phyloP scores from a whole-genome alignment of 2,113 vertebrate species.

The Plecturocebus donacophilus region DNA sequence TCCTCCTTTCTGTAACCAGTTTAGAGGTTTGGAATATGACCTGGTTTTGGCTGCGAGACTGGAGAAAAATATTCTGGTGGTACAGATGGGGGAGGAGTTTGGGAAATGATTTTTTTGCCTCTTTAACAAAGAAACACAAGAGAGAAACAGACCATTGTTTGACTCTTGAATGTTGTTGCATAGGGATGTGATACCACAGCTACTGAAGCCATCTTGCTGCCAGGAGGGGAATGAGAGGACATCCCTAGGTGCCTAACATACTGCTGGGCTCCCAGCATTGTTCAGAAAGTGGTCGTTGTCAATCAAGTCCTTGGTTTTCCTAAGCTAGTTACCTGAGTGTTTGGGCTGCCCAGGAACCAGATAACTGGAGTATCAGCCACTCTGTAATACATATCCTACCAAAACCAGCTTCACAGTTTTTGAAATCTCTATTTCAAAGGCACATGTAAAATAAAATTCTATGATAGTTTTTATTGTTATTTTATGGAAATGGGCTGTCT shows the following conservation, averaged over 20 bases:
- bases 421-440: too few species aligned
- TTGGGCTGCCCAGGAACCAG: not conserved
- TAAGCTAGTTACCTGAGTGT: not conserved
- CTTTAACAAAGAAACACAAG: not conserved
- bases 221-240: not conserved
- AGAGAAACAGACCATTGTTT: not conserved
- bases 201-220: not conserved
- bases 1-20: not conserved
- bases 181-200: not conserved
- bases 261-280: not conserved
- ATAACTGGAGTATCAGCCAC: not conserved
- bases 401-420: too few species aligned
- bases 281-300: not conserved
- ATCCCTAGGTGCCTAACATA: too few species aligned
- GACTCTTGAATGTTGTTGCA: not conserved
- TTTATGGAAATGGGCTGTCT: too few species aligned
- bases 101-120: not conserved
- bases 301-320: not conserved
- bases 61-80: not conserved
- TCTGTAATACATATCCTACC: not conserved
- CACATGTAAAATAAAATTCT: too few species aligned
- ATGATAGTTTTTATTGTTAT: too few species aligned
- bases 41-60: not conserved
- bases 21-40: not conserved
- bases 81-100: fast-evolving